phyloP scores from a whole-genome alignment of 2,797 vertebrate species.

The Paratrypauchen microcephalus region DNA sequence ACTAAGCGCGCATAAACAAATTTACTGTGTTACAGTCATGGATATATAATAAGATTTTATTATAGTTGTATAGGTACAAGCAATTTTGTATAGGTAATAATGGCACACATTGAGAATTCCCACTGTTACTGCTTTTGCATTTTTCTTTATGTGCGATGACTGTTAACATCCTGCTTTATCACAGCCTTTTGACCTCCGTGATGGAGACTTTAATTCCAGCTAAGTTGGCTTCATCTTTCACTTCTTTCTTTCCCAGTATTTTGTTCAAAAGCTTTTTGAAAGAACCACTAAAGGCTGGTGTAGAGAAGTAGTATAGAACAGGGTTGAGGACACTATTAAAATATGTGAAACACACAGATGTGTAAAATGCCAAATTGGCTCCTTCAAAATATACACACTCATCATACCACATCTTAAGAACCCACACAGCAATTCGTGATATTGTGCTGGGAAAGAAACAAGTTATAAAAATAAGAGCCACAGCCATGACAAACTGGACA shows the following conservation, averaged over 20 bases:
- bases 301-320: constrained; percentile 81
- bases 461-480: constrained; percentile 75
- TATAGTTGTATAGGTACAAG: not conserved
- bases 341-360: constrained; percentile 78
- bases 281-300: constrained; percentile 70
- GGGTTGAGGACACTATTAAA: constrained; percentile 84
- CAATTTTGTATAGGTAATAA: not conserved
- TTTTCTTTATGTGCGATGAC: not conserved
- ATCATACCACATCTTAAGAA: constrained; percentile 71
- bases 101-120: not conserved
- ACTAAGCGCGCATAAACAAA: not conserved
- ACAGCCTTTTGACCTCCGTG: not conserved
- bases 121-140: not conserved
- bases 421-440: constrained; percentile 73
- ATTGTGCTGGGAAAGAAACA: constrained; percentile 82
- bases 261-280: constrained; percentile 66
- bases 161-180: not conserved
- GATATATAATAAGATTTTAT: no score
- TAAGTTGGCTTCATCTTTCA: fast-evolving
- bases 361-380: constrained; percentile 79
- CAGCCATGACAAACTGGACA: constrained; percentile 73
- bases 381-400: constrained; percentile 72
- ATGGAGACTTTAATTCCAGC: constrained; percentile 25
- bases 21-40: not conserved
- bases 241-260: constrained; percentile 47